phyloP scores from a whole-genome alignment of 2,797 vertebrate species.

The Limosa lapponica region DNA sequence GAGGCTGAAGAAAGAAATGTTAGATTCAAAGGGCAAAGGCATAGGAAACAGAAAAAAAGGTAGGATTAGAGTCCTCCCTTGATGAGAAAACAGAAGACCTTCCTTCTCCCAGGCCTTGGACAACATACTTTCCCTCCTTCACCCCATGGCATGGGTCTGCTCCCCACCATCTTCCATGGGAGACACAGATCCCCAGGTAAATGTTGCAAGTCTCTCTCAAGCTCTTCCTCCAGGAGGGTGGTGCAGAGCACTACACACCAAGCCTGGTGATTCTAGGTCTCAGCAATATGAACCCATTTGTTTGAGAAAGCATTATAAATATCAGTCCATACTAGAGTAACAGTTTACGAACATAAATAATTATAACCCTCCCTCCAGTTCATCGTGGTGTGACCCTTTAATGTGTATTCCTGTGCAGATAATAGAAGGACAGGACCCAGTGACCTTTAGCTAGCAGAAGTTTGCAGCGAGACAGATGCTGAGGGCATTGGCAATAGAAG shows the following conservation, averaged over 20 bases:
- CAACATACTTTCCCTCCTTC: neutral
- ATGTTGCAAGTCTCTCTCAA: neutral
- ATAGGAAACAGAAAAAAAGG: neutral
- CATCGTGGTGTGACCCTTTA: neutral
- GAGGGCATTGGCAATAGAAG: neutral
- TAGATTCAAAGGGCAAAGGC: neutral
- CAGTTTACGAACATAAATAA: neutral
- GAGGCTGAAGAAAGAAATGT: neutral
- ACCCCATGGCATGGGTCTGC: rapidly evolving
- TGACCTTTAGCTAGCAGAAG: neutral
- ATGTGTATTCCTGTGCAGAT: neutral
- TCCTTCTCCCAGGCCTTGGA: neutral
- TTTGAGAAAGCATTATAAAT: neutral
- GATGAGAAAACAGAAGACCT: neutral
- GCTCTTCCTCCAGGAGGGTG: rapidly evolving
- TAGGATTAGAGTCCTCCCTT: neutral
- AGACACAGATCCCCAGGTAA: neutral
- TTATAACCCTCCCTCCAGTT: neutral
- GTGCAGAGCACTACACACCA: neutral
- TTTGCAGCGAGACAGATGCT: neutral
- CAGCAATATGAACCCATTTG: neutral
- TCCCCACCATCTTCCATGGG: rapidly evolving
- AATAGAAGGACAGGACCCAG: neutral
- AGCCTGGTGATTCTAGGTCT: neutral
- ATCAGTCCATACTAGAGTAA: neutral